A percentile compares a stretch with the other conserved stretches of the same genome.
Conservation (phyloP, 2,113 vertebrate species). For the Cisticola juncidis region DNA sequence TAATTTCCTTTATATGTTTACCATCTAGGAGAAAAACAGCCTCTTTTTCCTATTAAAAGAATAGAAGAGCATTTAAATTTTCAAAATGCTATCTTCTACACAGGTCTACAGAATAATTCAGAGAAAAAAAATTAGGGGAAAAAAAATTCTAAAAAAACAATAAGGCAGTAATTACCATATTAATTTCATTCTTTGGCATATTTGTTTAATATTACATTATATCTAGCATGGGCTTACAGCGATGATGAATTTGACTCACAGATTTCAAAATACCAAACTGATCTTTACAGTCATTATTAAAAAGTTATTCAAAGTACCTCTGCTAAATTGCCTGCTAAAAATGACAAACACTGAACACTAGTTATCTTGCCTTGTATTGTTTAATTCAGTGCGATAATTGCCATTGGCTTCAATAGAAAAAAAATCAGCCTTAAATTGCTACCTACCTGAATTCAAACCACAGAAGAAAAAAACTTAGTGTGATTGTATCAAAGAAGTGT, state of each 20-base stretch:
- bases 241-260: not conserved
- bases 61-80: not conserved
- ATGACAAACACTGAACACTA: not conserved
- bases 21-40: conserved; percentile 88
- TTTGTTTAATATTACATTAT: not conserved
- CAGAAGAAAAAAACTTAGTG: not conserved
- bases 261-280: not conserved
- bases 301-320: not conserved
- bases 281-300: not conserved
- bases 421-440: not conserved
- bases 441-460: not conserved
- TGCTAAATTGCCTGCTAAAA: not conserved
- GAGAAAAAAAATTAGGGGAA: not conserved
- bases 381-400: not conserved
- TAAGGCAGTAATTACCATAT: not conserved
- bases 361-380: rapidly evolving
- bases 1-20: conserved; percentile 87
- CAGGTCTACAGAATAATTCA: not conserved
- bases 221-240: not conserved
- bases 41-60: conserved; percentile 85
- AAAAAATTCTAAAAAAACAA: not conserved
- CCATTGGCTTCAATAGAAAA: not conserved
- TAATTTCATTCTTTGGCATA: not conserved
- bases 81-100: not conserved
- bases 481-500: not conserved